phyloP scores from a whole-genome alignment of 37 sponge, comb jelly and placozoan species.

The Crambe crambe region DNA sequence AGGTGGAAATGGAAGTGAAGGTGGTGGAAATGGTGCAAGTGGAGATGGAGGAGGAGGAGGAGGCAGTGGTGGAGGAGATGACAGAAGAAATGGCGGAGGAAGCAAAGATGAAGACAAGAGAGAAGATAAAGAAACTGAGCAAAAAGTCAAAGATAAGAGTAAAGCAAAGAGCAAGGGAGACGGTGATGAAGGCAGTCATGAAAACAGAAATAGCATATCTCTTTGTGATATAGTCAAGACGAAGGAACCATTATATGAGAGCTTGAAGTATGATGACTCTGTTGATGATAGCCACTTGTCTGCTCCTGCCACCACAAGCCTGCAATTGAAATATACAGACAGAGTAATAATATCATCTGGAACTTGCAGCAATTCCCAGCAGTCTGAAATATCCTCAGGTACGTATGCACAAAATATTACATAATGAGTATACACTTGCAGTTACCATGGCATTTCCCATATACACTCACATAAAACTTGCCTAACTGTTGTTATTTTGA shows the following conservation, averaged over 20 bases:
- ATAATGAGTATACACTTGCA: no score
- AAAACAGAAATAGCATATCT: neutral
- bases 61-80: neutral
- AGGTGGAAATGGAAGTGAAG: neutral
- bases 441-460: no score
- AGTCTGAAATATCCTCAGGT: neutral
- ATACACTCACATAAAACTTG: no score
- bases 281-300: neutral
- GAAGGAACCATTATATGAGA: conserved; percentile 3
- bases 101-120: neutral
- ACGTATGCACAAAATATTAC: no score
- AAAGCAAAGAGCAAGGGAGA: neutral
- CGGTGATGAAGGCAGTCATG: neutral
- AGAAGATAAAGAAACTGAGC: neutral
- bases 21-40: neutral
- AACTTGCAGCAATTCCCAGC: neutral
- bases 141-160: neutral
- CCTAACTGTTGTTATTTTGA: no score
- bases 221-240: neutral
- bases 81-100: neutral
- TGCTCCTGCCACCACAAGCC: no score
- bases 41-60: neutral
- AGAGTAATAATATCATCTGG: neutral
- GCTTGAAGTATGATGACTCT: conserved; percentile 4
- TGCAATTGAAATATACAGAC: neutral